A percentile compares a stretch with the other conserved stretches of the same genome.
Conservation (phyloP, 2,113 vertebrate genomes). For the Cheirogaleus medius region DNA sequence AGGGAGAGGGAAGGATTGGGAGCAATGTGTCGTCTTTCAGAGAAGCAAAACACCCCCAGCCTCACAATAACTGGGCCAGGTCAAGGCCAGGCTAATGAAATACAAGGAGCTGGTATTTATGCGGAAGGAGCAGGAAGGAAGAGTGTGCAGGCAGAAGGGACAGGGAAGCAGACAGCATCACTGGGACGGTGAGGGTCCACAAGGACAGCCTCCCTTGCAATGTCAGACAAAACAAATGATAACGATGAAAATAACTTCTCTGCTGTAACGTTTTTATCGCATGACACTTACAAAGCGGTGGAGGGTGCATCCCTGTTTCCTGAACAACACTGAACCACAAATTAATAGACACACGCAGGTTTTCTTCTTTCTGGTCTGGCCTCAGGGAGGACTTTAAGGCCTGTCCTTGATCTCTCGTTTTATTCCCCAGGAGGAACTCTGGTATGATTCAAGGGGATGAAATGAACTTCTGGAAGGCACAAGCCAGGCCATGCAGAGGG, state of each 20-base stretch:
- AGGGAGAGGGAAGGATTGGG: not conserved
- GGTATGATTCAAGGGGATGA: not conserved
- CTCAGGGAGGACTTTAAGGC: not conserved
- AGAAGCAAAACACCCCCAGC: not conserved
- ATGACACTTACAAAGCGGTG: not conserved
- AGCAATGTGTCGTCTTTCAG: not conserved
- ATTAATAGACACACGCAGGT: not conserved
- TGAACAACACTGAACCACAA: not conserved
- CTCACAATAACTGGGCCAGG: not conserved
- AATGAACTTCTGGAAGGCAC: not conserved
- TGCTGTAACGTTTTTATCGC: not conserved
- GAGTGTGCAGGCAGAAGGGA: not conserved
- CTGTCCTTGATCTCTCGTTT: not conserved
- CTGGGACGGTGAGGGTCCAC: not conserved
- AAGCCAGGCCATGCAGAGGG: accelerated
- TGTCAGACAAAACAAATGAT: not conserved
- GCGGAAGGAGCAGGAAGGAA: not conserved
- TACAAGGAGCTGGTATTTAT: not conserved
- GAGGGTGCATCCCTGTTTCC: not conserved
- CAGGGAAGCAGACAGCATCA: not conserved
- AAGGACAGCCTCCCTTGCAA: not conserved
- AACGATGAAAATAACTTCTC: not conserved
- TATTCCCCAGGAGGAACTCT: too few species aligned
- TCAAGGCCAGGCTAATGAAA: not conserved
- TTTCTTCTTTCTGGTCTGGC: not conserved